Evolutionary conservation across 2,888 invertebrate genomes (phyloP), one percentile per base, ranked within the genome.

Genomic region (Magallana nippona): DNA sequence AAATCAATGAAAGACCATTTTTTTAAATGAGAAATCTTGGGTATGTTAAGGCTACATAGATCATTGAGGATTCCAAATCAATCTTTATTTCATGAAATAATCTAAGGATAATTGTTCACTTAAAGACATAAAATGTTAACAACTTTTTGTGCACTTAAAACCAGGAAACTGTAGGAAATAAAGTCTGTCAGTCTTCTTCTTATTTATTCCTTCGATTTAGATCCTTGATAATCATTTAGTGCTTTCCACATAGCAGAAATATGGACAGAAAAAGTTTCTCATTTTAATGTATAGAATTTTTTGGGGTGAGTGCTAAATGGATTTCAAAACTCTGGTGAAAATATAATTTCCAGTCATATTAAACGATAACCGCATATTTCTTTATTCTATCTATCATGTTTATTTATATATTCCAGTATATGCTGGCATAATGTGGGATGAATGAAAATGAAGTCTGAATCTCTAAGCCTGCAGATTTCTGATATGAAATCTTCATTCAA

Each of bases 291-390:
- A 71, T 22, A 60, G 5, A 27, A 17, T 13, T 32, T 71, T 71
- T 71, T 15, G 11, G 15, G 71, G 32, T 3, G 44, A 44, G 71
- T 71, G 22, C 71, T 71, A 71, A 71, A 71, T 71, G 71, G 71
- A 71, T 71, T 71, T 71, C 32, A 71, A 44, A 71, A 32, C 13
- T 71, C 32, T 71, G 22, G 22, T 71, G 71, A 71, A 71, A 71
- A 71, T 22, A 22, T 22, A 15, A 27, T 27, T 71, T 71, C 71
- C 32, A 71, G 13, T 27, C 44, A 44, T 27, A 13, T 71, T 71
- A 3, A 71, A 71, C 8, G 71, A 71, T 71, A 71, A 71, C 71
- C 71, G 71, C 22, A 71, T 71, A 71, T 22, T 63, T 63, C 27
- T 27, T 27, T 27, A 27, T 27, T 44, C 8, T 44, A 44, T 44